Evolutionary conservation across 2,888 invertebrate genomes (phyloP).

Genomic region (Ochropleura plecta): DNA sequence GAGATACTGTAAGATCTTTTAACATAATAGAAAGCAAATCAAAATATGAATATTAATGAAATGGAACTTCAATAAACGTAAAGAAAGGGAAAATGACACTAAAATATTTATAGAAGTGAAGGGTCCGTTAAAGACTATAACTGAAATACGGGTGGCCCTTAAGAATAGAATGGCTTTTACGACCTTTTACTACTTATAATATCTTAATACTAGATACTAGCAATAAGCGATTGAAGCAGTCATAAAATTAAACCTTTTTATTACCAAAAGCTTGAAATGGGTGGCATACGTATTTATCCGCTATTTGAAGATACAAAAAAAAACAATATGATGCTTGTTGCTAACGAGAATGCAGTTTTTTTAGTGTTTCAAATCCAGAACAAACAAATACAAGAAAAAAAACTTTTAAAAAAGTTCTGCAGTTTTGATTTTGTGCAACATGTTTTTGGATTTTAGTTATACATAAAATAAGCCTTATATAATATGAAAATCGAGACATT

Average conservation of each 20-base stretch:
- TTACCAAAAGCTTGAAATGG: not conserved
- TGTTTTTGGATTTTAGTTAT: not conserved
- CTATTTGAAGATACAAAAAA: not conserved
- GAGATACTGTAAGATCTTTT: not conserved
- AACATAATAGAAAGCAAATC: not conserved
- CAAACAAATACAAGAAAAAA: not conserved
- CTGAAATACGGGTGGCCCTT: conserved; percentile 4
- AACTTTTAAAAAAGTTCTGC: no score
- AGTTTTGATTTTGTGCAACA: not conserved
- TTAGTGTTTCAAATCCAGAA: not conserved
- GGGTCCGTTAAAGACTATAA: not conserved
- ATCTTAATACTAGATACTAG: not conserved
- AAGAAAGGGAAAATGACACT: conserved; percentile 31
- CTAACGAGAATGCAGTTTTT: conserved; percentile 9
- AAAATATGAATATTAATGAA: not conserved
- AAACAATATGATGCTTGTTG: not conserved
- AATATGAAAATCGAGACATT: no score
- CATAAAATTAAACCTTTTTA: not conserved
- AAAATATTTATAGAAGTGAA: conserved; percentile 20
- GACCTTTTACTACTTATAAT: not conserved
- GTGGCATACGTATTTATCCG: not conserved
- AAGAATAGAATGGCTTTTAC: conserved; percentile 17
- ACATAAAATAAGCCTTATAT: no score
- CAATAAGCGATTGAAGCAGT: conserved; percentile 4
- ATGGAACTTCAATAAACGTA: not conserved